Conservation (phyloP, 2,888 invertebrate species). For the Malthinus seriepunctatus region DNA sequence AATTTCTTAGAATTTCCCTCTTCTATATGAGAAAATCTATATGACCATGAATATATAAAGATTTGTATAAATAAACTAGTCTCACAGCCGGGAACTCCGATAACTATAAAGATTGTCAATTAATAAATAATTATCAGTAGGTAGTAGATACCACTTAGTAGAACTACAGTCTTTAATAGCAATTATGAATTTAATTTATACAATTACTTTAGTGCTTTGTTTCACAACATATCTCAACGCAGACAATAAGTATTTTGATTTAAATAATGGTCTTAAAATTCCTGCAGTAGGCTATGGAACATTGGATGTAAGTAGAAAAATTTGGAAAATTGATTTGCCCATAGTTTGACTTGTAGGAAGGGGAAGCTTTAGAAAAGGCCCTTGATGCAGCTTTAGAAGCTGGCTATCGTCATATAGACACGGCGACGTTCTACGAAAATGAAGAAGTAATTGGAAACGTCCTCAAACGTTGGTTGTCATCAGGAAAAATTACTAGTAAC, state of each 20-base stretch:
- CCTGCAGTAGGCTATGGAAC: not conserved
- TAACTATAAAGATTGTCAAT: too few species aligned
- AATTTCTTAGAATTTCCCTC: too few species aligned
- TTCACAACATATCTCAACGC: too few species aligned
- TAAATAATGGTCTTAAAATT: not conserved
- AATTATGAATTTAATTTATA: too few species aligned
- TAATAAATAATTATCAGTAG: too few species aligned
- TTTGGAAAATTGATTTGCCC: not conserved
- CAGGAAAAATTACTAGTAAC: not conserved
- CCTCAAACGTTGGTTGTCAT: not conserved
- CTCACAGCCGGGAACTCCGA: too few species aligned
- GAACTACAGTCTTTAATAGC: too few species aligned
- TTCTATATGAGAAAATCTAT: too few species aligned
- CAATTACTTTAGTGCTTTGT: too few species aligned
- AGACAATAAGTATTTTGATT: conserved; percentile 39
- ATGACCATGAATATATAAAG: too few species aligned
- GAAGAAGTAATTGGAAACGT: conserved; percentile 68
- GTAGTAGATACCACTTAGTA: too few species aligned
- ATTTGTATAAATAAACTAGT: too few species aligned
- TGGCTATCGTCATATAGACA: conserved; percentile 74
- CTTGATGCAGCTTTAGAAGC: conserved; percentile 68
- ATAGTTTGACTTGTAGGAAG: conserved; percentile 53
- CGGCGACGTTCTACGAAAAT: conserved; percentile 66
- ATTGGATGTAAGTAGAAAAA: not conserved
- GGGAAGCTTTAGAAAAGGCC: conserved; percentile 62